Percentiles rank a stretch among this genome's conserved stretches.
phyloP scores from a whole-genome alignment of 2,113 vertebrate species.

The Potamarius usumacintae region DNA sequence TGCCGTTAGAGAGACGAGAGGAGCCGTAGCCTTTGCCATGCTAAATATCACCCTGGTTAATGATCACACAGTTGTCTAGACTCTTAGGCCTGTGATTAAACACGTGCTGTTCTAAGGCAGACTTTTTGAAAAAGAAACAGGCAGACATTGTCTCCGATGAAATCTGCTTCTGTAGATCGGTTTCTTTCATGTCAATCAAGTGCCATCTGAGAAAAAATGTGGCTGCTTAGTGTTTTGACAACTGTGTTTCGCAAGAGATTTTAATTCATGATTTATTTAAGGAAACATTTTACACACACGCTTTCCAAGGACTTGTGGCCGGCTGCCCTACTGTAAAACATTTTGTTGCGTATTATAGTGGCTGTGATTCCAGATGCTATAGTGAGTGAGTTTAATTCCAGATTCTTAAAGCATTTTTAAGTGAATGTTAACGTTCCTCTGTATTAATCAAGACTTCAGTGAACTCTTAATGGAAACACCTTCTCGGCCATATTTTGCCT shows the following conservation, averaged over 20 bases:
- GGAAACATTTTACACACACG: constrained; percentile 62
- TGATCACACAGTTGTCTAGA: constrained; percentile 52
- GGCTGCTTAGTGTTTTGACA: constrained; percentile 68
- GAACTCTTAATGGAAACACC: constrained; percentile 43
- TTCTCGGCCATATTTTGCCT: constrained; percentile 40
- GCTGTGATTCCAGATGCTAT: background rate
- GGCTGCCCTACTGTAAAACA: constrained; percentile 53
- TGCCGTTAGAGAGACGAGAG: constrained; percentile 14
- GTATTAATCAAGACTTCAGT: constrained; percentile 56
- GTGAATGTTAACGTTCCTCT: constrained; percentile 59
- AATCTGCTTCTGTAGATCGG: constrained; percentile 11
- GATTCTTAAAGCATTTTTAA: constrained; percentile 50
- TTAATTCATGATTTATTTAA: constrained; percentile 68
- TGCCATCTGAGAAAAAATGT: constrained; percentile 53
- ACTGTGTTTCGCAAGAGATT: constrained; percentile 59
- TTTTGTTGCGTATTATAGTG: constrained; percentile 50
- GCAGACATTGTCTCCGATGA: constrained; percentile 31
- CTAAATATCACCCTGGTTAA: constrained; percentile 46
- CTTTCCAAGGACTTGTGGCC: constrained; percentile 58
- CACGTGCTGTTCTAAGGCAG: background rate
- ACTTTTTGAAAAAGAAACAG: background rate
- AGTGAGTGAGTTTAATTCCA: constrained; percentile 57
- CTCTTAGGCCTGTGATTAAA: constrained; percentile 36
- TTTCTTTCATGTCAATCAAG: constrained; percentile 38
- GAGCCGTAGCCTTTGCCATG: constrained; percentile 35